phyloP scores from a whole-genome alignment of 2,888 invertebrate genomes.

The Stramonita haemastoma region DNA sequence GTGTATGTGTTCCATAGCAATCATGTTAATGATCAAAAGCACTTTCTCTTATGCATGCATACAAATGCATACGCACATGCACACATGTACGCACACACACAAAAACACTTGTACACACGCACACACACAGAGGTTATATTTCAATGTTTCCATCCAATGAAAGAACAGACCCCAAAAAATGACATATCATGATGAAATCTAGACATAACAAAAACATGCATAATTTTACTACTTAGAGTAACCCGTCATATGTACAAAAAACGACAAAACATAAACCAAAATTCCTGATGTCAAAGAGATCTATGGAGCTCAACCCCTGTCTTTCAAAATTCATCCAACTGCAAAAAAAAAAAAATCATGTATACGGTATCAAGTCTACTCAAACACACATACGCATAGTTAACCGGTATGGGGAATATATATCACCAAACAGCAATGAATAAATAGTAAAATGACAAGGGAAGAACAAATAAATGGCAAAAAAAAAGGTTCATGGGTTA shows the following conservation, averaged over 20 bases:
- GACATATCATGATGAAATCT: neutral
- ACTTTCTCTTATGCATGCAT: neutral
- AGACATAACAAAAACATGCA: neutral
- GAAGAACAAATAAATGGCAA: no score
- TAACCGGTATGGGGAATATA: neutral
- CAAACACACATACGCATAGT: conserved; percentile 14
- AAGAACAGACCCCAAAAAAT: neutral
- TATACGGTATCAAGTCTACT: neutral
- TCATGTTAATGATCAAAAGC: neutral
- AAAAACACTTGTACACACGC: neutral
- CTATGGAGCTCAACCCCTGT: neutral
- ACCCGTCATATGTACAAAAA: neutral
- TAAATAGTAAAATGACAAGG: no score
- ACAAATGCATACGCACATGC: neutral
- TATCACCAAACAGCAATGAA: neutral
- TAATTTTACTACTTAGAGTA: neutral
- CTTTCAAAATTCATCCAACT: neutral
- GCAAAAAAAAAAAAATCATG: neutral
- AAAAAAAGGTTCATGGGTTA: neutral
- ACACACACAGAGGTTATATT: neutral
- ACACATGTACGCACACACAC: neutral
- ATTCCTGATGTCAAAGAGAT: neutral
- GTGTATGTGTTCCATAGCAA: neutral
- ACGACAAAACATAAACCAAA: neutral
- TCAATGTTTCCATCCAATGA: neutral